phyloP scores from a whole-genome alignment of 2,797 vertebrate genomes.

The Crenuchus spilurus region DNA sequence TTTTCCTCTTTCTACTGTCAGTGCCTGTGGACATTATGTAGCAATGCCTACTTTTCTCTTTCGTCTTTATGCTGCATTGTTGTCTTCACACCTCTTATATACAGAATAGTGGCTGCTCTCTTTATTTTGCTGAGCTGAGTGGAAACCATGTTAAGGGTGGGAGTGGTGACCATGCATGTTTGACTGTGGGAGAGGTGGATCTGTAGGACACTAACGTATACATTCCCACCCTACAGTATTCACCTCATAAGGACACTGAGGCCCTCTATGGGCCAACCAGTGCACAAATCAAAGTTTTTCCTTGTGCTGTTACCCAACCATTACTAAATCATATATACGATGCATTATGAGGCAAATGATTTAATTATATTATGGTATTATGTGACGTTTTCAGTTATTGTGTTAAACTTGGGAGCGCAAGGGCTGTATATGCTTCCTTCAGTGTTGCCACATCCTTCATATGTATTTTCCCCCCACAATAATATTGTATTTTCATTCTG shows the following conservation, averaged over 20 bases:
- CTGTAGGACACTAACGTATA: not conserved
- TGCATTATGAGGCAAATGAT: slow-evolving; percentile 11
- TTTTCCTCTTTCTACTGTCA: slow-evolving; percentile 60
- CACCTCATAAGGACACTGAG: not conserved
- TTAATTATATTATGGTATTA: not conserved
- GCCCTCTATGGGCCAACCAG: slow-evolving; percentile 40
- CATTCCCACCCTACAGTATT: not conserved
- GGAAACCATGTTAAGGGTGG: slow-evolving; percentile 50
- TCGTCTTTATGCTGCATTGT: slow-evolving; percentile 45
- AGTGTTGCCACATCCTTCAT: not conserved
- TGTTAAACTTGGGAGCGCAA: not conserved
- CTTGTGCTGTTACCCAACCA: not conserved
- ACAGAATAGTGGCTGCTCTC: slow-evolving; percentile 54
- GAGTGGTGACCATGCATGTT: slow-evolving; percentile 16
- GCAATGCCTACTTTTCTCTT: slow-evolving; percentile 56
- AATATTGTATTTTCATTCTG: too few relatives aligned
- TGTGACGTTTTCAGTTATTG: not conserved
- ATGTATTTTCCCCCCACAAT: too few relatives aligned
- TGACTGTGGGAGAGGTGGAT: slow-evolving; percentile 4
- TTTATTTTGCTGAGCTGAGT: slow-evolving; percentile 56
- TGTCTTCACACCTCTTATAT: slow-evolving; percentile 51
- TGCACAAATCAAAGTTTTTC: not conserved
- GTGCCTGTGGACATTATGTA: slow-evolving; percentile 63
- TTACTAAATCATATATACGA: not conserved
- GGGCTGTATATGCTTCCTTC: slow-evolving; percentile 31